Evolutionary conservation across 2,888 invertebrate genomes (phyloP), one percentile per base, ranked within the genome.

Genomic region (Smittia sp.): DNA sequence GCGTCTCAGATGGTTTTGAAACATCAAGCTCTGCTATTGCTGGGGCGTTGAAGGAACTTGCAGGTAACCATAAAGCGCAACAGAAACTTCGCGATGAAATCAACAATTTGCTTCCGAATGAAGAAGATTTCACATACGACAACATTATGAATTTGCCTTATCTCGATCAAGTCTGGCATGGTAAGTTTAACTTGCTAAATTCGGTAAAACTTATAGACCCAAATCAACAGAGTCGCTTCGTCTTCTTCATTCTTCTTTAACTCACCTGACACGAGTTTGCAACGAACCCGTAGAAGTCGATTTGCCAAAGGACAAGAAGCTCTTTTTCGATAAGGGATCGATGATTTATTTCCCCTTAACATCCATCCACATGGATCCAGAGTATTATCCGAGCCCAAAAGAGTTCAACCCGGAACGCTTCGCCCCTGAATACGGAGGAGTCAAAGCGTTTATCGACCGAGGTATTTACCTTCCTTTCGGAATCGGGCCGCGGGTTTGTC

Each of bases 291-390:
- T 75, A 1, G 73, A 75, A 7, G 11, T 76, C 18, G 18, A 54
- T 0, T 25, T 67, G 1, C 63, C 62, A 1, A 73, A 74, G 7
- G 74, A 73, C 24, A 69, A 75, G 46, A 68, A 66, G 46, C 15
- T 73, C 1, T 15, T 1, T 1, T 20, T 74, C 41, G 27, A 52
- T 11, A 18, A 20, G n/a, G 69, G 54, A 1, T 18, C 20, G 11
- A 9, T 65, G 15, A 62, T 74, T 3, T 24, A 25, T 81, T 1
- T 76, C 77, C 0, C 81, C n/a, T 46, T 13, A 46, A 46, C n/a
- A 46, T 79, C 75, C 75, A 82, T 70, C 82, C 82, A 1, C 83
- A 83, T 74, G 81, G 82, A 9, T 77, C 81, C 39, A 79, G 63
- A 62, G n/a, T 62, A 74, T 68, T 75, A 22, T 38, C 25, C 62